Base-by-base conservation (phyloP, 1,140 invertebrate species). In the Drosophila takahashii region DNA sequence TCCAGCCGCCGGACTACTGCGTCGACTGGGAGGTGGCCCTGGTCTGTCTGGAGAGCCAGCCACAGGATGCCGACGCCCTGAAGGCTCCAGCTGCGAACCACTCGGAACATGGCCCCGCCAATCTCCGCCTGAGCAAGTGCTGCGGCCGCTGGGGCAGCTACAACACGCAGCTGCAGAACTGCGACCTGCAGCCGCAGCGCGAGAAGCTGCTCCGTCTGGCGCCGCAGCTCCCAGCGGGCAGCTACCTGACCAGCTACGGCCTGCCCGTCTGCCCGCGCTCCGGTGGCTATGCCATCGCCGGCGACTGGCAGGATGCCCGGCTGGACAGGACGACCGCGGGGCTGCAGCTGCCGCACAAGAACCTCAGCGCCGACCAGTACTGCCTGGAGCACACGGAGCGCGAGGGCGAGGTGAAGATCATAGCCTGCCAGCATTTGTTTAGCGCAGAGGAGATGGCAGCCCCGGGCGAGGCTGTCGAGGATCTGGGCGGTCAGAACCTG, bases 361-460 rank as follows among this genome's bases (percentile, higher is more conserved):
- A 79, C 58, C 61, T 87, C 36, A 67, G 29, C 15, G 53, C 67
- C 0, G 16, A 15, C 9, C 79, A 92, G 22, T 92, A 85, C 42
- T 92, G 92, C 48, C 72, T 92, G 52, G 92, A 92, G 73, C 84
- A 92, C 37, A 81, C 89, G 7, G 51, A 81, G 29, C 71, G 65
- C 16, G 75, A 92, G 51, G 81, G 92, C 58, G 81, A 81, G 54
- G 85, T 93, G 18, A 93, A 93, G 65, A 94, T 96, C 74, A 94
- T 96, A 73, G 94, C 95, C 4, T 96, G 95, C 91, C 92, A 93
- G 8, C 93, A 94, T 37, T 93, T 94, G 62, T 93, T 93, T 65
- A n/a, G 26, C 0, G 9, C 47, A 8, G 26, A 15, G 1, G 47
- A 3, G 3, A 45, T 45, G 8, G 39, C 9, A 16, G 15, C 50